phyloP scores from a whole-genome alignment of 2,113 vertebrate genomes.

The Notothenia coriiceps region DNA sequence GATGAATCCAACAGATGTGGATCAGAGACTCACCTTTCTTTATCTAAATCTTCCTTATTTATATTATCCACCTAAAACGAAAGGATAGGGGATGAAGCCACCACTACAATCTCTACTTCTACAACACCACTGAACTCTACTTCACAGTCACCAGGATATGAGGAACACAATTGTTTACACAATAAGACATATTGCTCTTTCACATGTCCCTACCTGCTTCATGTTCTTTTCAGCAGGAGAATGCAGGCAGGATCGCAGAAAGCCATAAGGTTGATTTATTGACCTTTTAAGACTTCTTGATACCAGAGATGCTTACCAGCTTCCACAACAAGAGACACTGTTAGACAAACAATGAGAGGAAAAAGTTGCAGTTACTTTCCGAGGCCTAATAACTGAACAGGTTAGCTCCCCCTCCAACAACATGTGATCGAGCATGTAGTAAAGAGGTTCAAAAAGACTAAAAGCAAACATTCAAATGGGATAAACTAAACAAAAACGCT shows the following conservation, averaged over 20 bases:
- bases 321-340: conserved; percentile 91
- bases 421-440: not conserved
- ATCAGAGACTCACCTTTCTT: conserved; percentile 83
- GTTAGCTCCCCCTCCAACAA: not conserved
- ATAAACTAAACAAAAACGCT: conserved; percentile 19
- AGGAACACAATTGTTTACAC: conserved; percentile 31
- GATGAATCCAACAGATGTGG: conserved; percentile 58
- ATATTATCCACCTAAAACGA: conserved; percentile 87
- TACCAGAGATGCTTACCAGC: conserved; percentile 89
- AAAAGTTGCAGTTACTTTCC: not conserved
- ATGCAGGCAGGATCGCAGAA: conserved; percentile 84
- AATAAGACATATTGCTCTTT: conserved; percentile 1
- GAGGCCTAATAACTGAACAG: not conserved
- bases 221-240: conserved; percentile 91
- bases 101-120: conserved; percentile 56
- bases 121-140: conserved; percentile 57
- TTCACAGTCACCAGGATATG: conserved; percentile 55
- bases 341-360: conserved; percentile 35
- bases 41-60: conserved; percentile 86
- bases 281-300: conserved; percentile 80
- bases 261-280: conserved; percentile 82
- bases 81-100: conserved; percentile 81
- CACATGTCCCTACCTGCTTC: conserved; percentile 79
- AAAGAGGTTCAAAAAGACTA: not conserved
- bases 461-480: not conserved